Conservation (phyloP, 2,888 invertebrate species). For the Elegia similella region DNA sequence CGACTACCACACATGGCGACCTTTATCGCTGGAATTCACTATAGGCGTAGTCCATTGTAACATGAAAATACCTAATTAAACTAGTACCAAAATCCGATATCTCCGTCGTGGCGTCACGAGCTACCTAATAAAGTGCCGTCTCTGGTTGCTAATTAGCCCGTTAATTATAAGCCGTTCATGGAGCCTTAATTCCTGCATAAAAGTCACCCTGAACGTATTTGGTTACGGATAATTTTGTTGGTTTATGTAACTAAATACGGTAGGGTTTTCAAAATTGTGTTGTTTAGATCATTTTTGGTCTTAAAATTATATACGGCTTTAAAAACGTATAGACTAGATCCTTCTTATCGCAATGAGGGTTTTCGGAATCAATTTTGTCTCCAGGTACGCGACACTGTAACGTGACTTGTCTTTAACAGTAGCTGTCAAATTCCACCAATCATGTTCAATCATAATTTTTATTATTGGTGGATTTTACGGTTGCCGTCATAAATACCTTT, state of each 20-base stretch:
- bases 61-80: slow-evolving; percentile 75
- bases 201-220: slow-evolving; percentile 69
- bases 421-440: no score
- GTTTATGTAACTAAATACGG: slow-evolving; percentile 17
- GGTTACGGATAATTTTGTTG: slow-evolving; percentile 53
- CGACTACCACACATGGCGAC: background rate
- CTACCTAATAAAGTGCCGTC: slow-evolving; percentile 74
- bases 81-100: slow-evolving; percentile 77
- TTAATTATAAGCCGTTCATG: slow-evolving; percentile 78
- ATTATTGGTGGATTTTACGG: no score
- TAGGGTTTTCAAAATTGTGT: background rate
- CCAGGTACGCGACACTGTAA: no score
- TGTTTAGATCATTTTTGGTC: no score
- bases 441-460: no score
- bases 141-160: slow-evolving; percentile 79
- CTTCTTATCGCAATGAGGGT: no score
- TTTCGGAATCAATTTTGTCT: no score
- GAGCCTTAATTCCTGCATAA: slow-evolving; percentile 76
- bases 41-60: slow-evolving; percentile 34
- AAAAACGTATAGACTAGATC: no score
- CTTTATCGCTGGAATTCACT: background rate
- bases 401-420: no score
- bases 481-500: no score
- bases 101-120: slow-evolving; percentile 64
- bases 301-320: no score